Evolutionary conservation across 1,140 invertebrate species (phyloP), one percentile per base, ranked within the genome.

Genomic region (Elymnias hypermnestra): DNA sequence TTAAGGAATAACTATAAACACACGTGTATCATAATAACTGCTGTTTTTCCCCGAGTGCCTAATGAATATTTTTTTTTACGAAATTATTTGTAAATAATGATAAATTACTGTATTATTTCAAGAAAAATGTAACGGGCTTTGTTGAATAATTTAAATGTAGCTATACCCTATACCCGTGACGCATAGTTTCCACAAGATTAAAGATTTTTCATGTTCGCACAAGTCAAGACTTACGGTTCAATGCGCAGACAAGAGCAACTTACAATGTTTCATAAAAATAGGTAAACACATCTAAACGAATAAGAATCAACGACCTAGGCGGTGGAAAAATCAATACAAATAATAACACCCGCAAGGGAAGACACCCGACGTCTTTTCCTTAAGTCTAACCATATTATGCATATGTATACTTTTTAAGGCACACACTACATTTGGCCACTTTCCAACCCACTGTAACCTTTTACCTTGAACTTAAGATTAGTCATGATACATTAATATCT

Each of bases 291-390:
- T 33, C 41, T 38, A 43, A 49, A 49, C 33, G 38, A 50, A 49
- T n/a, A 50, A 37, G 47, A 52, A 45, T 52, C 63, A 57, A 61
- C 58, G 53, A 61, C 51, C 62, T 59, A 47, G 45, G 62, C 60
- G 71, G 62, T 64, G 61, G 44, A 61, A 75, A 77, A 82, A 82
- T 78, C 75, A 78, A 82, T 78, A 82, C 61, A 69, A 70, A 75
- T 64, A 54, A 53, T 45, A 36, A 41, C 23, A 49, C 45, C 48
- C 53, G 46, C 17, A 35, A 39, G 18, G 21, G 18, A 55, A 54
- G 29, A 52, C 42, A 52, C 49, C 45, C 35, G 49, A 52, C 41
- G 45, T 52, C 49, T 51, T 36, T 49, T 49, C 45, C 43, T 26
- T 29, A n/a, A n/a, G n/a, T n/a, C n/a, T n/a, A n/a, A n/a, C n/a